Base-by-base conservation (phyloP, 2,113 vertebrate species). In the Ptyas mucosa region DNA sequence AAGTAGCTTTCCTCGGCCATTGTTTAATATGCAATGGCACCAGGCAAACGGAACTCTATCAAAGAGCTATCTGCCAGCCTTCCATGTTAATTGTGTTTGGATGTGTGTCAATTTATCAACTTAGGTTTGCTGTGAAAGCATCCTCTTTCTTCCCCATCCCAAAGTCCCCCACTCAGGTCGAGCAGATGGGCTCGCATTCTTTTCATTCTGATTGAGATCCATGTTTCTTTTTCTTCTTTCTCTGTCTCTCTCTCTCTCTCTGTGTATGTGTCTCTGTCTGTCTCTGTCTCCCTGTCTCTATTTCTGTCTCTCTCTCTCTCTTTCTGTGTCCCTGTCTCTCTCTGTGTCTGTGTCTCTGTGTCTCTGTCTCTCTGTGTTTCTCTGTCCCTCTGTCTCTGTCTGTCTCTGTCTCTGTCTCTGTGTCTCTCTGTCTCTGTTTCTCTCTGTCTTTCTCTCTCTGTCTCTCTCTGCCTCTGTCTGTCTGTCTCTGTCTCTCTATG, bases 1-100 rank as follows among this genome's bases (percentile, higher is more conserved):
- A 95, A 92, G 43, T 81, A 90, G 43, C 93, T 90, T 95, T 96
- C 90, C 93, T 92, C 52, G 52, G 88, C 92, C 94, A 94, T 15
- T 93, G 94, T 91, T 90, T 94, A 94, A 96, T 94, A 49, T 51
- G 39, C 91, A 89, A 0, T 64, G 89, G 91, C 90, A 51, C 12
- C 90, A 58, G 34, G 91, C 61, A 69, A 21, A 85, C 0, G 1
- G 89, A 54, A 24, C 69, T 24, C 29, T 52, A 64, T 49, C 4
- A 3, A 0, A 8, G 55, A 4, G 29, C 21, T 0, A 0, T 21
- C 3, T 24, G 43, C 15, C 1, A 81, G 0, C 75, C 94, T 3
- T 49, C 14, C 85, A 34, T 21, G 69, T 39, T 20, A 26, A 54
- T 93, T 0, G 0, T 0, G 0, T 4, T 75, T 23, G 53, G 39